Base-by-base conservation (phyloP, 2,888 invertebrate genomes). In the Psococerastis gibbosa region DNA sequence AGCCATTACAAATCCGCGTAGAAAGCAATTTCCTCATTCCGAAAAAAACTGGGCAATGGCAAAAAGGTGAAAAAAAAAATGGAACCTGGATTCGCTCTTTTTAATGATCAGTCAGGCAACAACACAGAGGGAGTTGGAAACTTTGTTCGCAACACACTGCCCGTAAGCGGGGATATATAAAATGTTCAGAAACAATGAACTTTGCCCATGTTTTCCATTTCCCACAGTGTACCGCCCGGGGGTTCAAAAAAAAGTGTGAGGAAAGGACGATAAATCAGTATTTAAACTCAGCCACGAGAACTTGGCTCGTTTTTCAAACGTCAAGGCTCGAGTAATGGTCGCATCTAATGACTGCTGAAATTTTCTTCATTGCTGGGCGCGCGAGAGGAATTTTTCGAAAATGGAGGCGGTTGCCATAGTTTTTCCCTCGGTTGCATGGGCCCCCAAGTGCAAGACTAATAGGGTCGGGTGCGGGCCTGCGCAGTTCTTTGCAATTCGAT, bases 351-450 rank as follows among this genome's bases (percentile, higher is more conserved):
- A 9, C 27, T 27, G 11, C 6, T 27, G 8, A 27, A 27, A 27
- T 27, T 27, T 27, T 27, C 27, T 27, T 27, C 27, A 27, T 27
- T 27, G 8, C 11, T 9, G 27, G 8, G 8, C 27, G 27, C 27
- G 8, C 27, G 27, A 27, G 27, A 27, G 27, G 27, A 6, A 27
- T 27, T 27, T 27, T 27, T 27, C 27, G 27, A 27, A 27, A 27
- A 27, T 27, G 27, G 6, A 15, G 35, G 13, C 13, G 35, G 35
- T 34, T 34, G 18, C 35, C 35, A 34, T 34, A 34, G 35, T 34
- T 34, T 34, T 34, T 34, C 13, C n/a, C 9, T 31, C 9, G 9
- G 35, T 8, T 34, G 35, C 35, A 34, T 8, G 35, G 18, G 18
- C 13, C 13, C 31, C n/a, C 35, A 34, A 34, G 35, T 34, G 18